Evolutionary conservation across 2,888 invertebrate genomes (phyloP).

Genomic region (Yponomeuta plumbellus): DNA sequence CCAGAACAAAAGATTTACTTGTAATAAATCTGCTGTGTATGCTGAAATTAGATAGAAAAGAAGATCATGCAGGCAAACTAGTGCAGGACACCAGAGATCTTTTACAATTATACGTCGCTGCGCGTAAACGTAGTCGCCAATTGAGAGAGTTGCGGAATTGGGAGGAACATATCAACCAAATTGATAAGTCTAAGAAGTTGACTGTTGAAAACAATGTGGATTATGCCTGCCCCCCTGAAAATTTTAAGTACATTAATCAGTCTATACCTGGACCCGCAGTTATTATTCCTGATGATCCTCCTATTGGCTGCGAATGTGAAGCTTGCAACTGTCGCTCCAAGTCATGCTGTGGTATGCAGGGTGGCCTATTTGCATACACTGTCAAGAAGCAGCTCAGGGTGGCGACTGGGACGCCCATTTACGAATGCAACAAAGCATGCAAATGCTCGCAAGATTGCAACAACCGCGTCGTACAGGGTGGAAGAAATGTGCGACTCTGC

Average conservation of each 20-base stretch:
- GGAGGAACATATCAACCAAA: constrained; percentile 84
- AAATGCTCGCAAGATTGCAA: constrained; percentile 84
- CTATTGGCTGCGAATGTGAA: constrained; percentile 87
- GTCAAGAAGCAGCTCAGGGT: constrained; percentile 80
- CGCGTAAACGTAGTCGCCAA: constrained; percentile 77
- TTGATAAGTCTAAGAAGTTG: constrained; percentile 81
- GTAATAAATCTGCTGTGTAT: constrained; percentile 63
- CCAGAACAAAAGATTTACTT: constrained; percentile 52
- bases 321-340: constrained; percentile 75
- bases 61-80: constrained; percentile 49
- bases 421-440: constrained; percentile 94
- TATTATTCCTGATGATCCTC: constrained; percentile 84
- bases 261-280: constrained; percentile 84
- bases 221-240: constrained; percentile 86
- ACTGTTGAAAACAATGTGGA: constrained; percentile 89
- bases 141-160: constrained; percentile 79
- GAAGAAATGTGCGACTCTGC: constrained; percentile 83
- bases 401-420: constrained; percentile 88
- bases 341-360: constrained; percentile 69
- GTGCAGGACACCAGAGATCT: constrained; percentile 64
- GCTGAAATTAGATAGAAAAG: constrained; percentile 45
- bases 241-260: constrained; percentile 90
- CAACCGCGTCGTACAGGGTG: constrained; percentile 94
- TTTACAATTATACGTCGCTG: constrained; percentile 64
- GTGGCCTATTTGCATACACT: constrained; percentile 82